These are phyloP conservation scores for Catamblyrhynchus diadema DNA, from an alignment of 2,797 vertebrate genomes.

Conservation along the genomic window DNA sequence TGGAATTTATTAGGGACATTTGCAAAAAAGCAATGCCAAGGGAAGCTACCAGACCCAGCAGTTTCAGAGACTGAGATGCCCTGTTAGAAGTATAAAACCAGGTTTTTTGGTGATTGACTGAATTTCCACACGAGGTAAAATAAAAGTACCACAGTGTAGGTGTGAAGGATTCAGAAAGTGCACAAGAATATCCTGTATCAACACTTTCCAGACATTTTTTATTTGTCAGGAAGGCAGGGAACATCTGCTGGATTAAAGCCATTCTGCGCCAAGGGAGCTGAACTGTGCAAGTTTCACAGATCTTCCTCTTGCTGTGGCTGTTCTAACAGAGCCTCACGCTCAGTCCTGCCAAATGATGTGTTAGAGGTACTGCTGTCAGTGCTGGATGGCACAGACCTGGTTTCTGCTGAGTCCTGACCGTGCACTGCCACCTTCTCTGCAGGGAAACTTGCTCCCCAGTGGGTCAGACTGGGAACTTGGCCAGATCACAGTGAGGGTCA, in stretches of 20 bases:
- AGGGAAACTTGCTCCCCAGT: neutral
- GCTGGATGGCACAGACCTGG: rapidly evolving
- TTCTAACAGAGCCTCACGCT: rapidly evolving
- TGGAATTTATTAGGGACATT: neutral
- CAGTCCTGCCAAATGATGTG: rapidly evolving
- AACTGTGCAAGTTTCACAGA: neutral
- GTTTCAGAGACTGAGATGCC: neutral
- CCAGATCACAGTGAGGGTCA: neutral
- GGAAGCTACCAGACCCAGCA: neutral
- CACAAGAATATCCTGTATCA: neutral
- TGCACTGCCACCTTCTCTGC: neutral
- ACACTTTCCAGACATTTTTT: neutral
- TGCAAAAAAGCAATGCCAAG: neutral
- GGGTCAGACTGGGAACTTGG: neutral
- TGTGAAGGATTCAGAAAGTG: neutral
- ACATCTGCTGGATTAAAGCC: neutral
- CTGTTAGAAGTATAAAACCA: neutral
- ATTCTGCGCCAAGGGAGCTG: neutral
- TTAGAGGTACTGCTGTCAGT: neutral
- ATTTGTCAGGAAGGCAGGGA: neutral
- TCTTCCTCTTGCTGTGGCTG: neutral
- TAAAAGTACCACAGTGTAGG: neutral
- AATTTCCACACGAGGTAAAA: neutral
- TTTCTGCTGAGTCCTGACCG: neutral
- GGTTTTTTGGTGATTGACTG: neutral